These are phyloP conservation scores for Heliconius eleuchia DNA, from an alignment of 1,140 invertebrate species.

Conservation along the genomic window DNA sequence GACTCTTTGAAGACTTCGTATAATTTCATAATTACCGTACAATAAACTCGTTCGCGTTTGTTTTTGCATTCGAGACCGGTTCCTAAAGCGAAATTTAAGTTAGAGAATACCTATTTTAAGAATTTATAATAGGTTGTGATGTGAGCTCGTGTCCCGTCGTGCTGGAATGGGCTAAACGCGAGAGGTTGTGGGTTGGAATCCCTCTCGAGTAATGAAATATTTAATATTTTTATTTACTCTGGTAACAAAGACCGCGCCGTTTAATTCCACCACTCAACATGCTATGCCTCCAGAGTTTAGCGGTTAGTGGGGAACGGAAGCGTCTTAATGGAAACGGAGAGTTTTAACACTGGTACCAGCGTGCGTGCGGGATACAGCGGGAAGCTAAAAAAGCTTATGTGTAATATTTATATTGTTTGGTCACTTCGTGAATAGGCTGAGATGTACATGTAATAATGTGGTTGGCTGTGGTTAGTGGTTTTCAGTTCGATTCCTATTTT, in stretches of 20 bases:
- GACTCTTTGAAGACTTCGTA: slow-evolving; percentile 15
- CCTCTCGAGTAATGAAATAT: background rate
- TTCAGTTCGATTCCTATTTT: too few species aligned
- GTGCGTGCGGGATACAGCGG: background rate
- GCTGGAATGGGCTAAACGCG: background rate
- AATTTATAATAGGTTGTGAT: background rate
- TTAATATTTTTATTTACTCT: background rate
- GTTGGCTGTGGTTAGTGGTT: too few species aligned
- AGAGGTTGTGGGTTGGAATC: too few species aligned
- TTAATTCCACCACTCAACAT: background rate
- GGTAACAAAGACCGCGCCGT: too few species aligned
- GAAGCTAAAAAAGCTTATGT: background rate
- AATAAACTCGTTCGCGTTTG: slow-evolving; percentile 30
- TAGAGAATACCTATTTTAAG: background rate
- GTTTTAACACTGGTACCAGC: too few species aligned
- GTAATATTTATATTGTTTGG: too few species aligned
- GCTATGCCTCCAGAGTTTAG: background rate
- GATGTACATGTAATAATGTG: too few species aligned
- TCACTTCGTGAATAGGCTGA: too few species aligned
- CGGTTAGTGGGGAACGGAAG: background rate
- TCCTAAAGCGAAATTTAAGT: slow-evolving; percentile 5
- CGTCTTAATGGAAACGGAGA: too few species aligned
- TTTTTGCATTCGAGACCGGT: slow-evolving; percentile 58
- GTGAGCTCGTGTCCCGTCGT: background rate
- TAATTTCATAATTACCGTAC: slow-evolving; percentile 42